Evolutionary conservation across 2,113 vertebrate species (phyloP).

Genomic region (Sturnira hondurensis): DNA sequence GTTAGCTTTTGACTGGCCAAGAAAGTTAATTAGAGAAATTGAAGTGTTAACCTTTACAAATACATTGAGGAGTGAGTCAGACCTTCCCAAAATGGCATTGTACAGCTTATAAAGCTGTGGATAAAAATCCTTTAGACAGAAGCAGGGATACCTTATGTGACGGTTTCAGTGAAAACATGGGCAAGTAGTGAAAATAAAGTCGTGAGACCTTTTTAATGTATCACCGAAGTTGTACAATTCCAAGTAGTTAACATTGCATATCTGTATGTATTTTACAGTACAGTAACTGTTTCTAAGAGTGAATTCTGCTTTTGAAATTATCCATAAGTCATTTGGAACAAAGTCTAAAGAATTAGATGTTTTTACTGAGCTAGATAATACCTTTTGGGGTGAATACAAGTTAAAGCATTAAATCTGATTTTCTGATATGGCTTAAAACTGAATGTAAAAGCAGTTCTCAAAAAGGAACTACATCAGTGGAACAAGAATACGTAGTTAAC

Average conservation of each 20-base stretch:
- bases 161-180: neutral
- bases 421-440: neutral
- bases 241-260: neutral
- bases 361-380: neutral
- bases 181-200: neutral
- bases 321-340: neutral
- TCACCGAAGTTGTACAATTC: neutral
- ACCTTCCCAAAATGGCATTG: neutral
- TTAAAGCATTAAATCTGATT: constrained; percentile 8
- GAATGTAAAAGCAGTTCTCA: neutral
- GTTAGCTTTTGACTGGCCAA: neutral
- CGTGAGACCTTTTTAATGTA: neutral
- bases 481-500: neutral
- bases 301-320: neutral
- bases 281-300: neutral
- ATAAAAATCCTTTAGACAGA: neutral
- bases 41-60: neutral
- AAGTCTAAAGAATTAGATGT: neutral
- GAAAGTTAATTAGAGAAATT: neutral
- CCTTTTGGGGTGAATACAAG: neutral
- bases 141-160: neutral
- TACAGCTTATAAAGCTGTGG: neutral
- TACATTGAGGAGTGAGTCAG: neutral
- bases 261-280: neutral
- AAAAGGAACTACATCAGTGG: neutral